phyloP scores from a whole-genome alignment of 2,888 invertebrate genomes.

The Amblyteles armatorius region DNA sequence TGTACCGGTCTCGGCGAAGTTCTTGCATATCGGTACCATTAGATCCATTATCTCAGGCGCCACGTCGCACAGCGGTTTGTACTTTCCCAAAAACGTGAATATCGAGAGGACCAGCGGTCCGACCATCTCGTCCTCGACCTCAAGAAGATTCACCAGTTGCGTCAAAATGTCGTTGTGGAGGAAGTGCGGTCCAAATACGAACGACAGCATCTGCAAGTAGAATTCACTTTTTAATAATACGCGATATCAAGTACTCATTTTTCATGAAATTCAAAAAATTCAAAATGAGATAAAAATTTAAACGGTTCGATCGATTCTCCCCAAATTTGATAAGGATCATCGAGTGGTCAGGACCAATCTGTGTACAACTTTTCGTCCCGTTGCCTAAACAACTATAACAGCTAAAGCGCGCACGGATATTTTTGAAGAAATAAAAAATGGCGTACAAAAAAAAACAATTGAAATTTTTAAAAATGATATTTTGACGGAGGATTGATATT shows the following conservation, averaged over 20 bases:
- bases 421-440: too few species aligned
- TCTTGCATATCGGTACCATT: conserved; percentile 94
- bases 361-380: too few species aligned
- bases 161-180: conserved; percentile 93
- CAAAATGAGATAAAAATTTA: too few species aligned
- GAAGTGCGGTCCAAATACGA: conserved; percentile 97
- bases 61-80: conserved; percentile 92
- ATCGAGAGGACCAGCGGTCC: conserved; percentile 93
- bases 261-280: too few species aligned
- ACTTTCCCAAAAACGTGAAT: conserved; percentile 94
- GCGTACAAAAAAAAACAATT: too few species aligned
- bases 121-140: conserved; percentile 92
- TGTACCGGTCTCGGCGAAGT: conserved; percentile 94
- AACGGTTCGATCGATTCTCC: too few species aligned
- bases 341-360: too few species aligned
- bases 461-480: too few species aligned
- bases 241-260: background rate
- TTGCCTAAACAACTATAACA: too few species aligned
- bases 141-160: conserved; percentile 91
- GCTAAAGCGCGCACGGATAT: too few species aligned
- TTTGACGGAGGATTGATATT: too few species aligned
- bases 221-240: background rate
- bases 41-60: conserved; percentile 91
- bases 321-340: too few species aligned
- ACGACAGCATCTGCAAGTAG: conserved; percentile 90